Percentiles rank a stretch among this genome's conserved stretches.
These are phyloP conservation scores for Pachyramphus minor DNA, from an alignment of 2,113 vertebrate species.

Conservation along the genomic window DNA sequence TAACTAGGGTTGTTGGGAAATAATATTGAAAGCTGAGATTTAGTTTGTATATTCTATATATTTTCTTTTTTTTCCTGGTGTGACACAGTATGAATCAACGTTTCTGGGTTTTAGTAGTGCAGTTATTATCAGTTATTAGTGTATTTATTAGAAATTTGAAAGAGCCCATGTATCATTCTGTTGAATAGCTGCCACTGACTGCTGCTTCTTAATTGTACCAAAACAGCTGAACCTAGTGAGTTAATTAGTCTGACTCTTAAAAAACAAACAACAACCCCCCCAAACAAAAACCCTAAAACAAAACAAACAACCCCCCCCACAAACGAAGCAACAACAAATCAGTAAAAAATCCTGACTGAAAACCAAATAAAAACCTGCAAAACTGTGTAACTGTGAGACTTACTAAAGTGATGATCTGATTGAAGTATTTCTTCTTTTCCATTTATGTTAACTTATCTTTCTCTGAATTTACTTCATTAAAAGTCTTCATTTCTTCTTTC, in stretches of 20 bases:
- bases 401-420: not conserved
- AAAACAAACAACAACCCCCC: not conserved
- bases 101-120: not conserved
- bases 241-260: not conserved
- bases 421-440: not conserved
- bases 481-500: not conserved
- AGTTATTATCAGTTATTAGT: not conserved
- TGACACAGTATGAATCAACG: not conserved
- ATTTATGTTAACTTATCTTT: not conserved
- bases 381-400: not conserved
- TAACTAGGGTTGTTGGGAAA: not conserved
- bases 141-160: not conserved
- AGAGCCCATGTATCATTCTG: not conserved
- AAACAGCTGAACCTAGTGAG: not conserved
- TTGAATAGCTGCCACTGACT: not conserved
- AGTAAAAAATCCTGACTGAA: not conserved
- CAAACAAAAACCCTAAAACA: not conserved
- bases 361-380: not conserved
- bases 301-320: not conserved
- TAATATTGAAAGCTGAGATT: not conserved
- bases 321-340: not conserved
- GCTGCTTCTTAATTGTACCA: not conserved
- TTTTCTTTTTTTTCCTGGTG: not conserved
- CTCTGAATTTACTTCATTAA: not conserved
- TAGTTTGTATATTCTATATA: not conserved